These are phyloP conservation scores for Glandiceps talaboti DNA, from an alignment of 53 echinoderm and acorn worm species.

Conservation along the genomic window DNA sequence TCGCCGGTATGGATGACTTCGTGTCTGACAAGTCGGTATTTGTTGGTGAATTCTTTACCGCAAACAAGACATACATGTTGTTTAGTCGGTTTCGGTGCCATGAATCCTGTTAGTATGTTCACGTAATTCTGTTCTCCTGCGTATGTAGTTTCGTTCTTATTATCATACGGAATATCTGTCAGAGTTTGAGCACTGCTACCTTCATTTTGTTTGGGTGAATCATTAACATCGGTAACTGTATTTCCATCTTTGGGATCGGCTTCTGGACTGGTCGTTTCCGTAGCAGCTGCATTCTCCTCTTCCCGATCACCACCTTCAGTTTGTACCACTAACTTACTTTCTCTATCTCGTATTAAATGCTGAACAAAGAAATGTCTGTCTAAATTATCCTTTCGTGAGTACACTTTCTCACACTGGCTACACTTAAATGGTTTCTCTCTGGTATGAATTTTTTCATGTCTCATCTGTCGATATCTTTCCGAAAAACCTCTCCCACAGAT, in stretches of 20 bases:
- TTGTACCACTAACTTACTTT: background rate
- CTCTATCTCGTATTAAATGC: constrained; percentile 6
- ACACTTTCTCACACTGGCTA: background rate
- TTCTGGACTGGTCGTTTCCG: background rate
- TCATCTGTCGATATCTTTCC: background rate
- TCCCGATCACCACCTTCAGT: background rate
- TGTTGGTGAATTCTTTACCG: background rate
- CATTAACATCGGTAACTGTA: background rate
- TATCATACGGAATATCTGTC: background rate
- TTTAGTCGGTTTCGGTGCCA: background rate
- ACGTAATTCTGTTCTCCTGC: background rate
- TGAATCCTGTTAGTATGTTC: background rate
- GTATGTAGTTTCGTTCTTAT: background rate
- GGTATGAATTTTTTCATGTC: background rate
- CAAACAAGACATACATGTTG: background rate
- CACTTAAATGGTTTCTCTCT: background rate
- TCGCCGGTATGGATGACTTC: background rate
- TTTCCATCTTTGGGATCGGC: background rate
- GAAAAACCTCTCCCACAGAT: background rate
- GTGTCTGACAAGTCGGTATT: background rate
- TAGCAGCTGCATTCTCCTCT: background rate
- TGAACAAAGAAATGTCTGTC: background rate
- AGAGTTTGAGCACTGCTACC: no score
- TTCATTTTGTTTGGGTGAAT: no score
- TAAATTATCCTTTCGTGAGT: background rate